Percentiles rank a stretch among this genome's conserved stretches.
Evolutionary conservation across 2,797 vertebrate genomes (phyloP).

Genomic region (Sebastes wilsoni): DNA sequence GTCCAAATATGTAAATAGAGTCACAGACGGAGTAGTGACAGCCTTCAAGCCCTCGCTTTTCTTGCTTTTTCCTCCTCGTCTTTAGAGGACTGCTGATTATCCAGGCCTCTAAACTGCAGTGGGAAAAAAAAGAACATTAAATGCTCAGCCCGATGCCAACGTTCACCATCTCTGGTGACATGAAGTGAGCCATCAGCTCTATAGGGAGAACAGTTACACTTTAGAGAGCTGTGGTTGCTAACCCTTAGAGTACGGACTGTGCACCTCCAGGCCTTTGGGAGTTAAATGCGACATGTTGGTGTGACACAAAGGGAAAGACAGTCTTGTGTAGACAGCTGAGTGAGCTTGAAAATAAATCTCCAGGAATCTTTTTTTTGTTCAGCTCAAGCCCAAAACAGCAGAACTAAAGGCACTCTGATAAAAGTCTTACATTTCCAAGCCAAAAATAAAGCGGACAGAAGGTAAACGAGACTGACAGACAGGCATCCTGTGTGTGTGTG

Average conservation of each 20-base stretch:
- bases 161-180: not conserved
- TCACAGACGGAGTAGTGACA: not conserved
- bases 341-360: conserved; percentile 11
- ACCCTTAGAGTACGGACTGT: conserved; percentile 11
- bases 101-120: not conserved
- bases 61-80: not conserved
- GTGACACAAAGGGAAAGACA: not conserved
- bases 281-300: conserved; percentile 26
- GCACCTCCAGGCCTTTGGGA: conserved; percentile 18
- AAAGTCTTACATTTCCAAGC: conserved; percentile 32
- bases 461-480: conserved; percentile 39
- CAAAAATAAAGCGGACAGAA: conserved; percentile 35
- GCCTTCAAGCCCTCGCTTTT: conserved; percentile 5
- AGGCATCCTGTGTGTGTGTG: not conserved
- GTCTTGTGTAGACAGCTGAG: not conserved
- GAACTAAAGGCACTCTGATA: conserved; percentile 12
- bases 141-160: not conserved
- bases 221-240: conserved; percentile 12
- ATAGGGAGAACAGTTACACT: not conserved
- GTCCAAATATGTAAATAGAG: conserved; percentile 8
- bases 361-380: conserved; percentile 30
- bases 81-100: not conserved
- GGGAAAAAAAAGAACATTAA: not conserved
- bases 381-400: conserved; percentile 22
- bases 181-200: conserved; percentile 12